Conservation (phyloP, 2,797 vertebrate genomes). For the Siniperca undulata region DNA sequence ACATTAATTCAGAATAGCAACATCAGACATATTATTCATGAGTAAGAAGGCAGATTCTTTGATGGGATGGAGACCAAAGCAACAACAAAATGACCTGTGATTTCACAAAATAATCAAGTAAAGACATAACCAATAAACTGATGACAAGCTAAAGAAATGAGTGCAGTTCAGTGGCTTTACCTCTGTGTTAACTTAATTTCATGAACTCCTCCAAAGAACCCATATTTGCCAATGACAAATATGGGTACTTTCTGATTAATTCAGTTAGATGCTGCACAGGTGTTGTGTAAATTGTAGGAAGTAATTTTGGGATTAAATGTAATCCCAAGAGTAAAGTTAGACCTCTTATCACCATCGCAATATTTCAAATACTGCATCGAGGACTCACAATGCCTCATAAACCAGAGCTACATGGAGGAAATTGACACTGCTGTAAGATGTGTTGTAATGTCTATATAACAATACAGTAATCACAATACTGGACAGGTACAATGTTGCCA, state of each 20-base stretch:
- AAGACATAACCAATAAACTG: background rate
- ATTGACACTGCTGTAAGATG: background rate
- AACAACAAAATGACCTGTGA: background rate
- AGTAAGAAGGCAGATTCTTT: background rate
- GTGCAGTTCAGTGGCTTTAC: background rate
- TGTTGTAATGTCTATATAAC: background rate
- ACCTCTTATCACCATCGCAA: background rate
- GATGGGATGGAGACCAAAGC: background rate
- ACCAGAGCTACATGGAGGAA: background rate
- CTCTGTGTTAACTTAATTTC: background rate
- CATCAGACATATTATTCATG: background rate
- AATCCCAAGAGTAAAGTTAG: background rate
- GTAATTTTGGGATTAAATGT: background rate
- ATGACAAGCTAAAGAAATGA: background rate
- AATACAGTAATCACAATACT: background rate
- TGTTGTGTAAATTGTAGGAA: background rate
- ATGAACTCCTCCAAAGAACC: background rate
- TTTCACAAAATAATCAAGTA: background rate
- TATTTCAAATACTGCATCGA: background rate
- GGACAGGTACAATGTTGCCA: background rate
- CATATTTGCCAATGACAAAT: background rate
- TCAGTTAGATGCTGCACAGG: background rate
- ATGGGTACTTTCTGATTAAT: background rate
- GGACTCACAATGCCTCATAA: background rate
- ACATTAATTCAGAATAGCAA: background rate